A percentile compares a stretch with the other conserved stretches of the same genome.
These are phyloP conservation scores for Calosoma granatense DNA, from an alignment of 1,140 invertebrate species.

Conservation along the genomic window DNA sequence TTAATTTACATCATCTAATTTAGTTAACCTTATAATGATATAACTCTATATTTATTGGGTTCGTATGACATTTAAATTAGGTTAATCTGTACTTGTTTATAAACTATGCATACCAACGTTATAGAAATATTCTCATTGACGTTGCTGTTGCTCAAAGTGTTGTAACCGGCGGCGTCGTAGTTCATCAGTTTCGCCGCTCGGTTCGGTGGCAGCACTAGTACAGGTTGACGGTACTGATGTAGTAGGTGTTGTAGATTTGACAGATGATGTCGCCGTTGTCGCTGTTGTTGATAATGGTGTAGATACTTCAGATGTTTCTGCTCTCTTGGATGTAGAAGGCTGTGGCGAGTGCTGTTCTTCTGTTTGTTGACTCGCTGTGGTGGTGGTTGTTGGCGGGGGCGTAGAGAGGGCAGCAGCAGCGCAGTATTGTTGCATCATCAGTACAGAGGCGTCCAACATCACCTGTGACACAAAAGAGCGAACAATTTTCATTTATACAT, in stretches of 20 bases:
- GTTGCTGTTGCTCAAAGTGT: slow-evolving; percentile 2
- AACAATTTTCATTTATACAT: too few relatives aligned
- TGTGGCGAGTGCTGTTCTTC: not conserved
- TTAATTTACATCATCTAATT: too few relatives aligned
- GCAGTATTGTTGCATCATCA: slow-evolving; percentile 84
- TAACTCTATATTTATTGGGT: too few relatives aligned
- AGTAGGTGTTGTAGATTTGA: not conserved
- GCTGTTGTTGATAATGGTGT: not conserved
- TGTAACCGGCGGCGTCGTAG: not conserved
- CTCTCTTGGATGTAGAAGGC: not conserved
- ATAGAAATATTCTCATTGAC: not conserved
- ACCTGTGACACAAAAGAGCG: slow-evolving; percentile 32
- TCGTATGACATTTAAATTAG: too few relatives aligned
- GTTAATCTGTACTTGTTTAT: too few relatives aligned
- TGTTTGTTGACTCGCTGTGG: not conserved
- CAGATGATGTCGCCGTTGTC: not conserved
- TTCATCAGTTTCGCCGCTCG: not conserved
- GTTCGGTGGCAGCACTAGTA: not conserved
- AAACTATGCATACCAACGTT: too few relatives aligned
- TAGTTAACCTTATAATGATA: too few relatives aligned
- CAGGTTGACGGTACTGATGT: not conserved
- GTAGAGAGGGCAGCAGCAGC: slow-evolving; percentile 39
- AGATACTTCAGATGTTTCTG: not conserved
- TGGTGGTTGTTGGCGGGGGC: not conserved
- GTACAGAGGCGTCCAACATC: slow-evolving; percentile 76